Conservation (phyloP, 2,888 invertebrate genomes). For the Nomada ruficornis region DNA sequence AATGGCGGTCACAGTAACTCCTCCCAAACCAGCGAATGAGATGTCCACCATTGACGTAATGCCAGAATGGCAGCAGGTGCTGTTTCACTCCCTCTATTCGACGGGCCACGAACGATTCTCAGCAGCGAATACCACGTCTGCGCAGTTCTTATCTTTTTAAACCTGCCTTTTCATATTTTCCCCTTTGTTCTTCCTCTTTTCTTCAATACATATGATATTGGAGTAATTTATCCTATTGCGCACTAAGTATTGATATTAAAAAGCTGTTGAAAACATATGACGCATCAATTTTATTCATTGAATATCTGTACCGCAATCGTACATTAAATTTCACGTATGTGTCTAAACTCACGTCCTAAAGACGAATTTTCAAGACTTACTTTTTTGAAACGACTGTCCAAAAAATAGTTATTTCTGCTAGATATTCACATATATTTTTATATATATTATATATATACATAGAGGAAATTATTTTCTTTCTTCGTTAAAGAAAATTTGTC, state of each 20-base stretch:
- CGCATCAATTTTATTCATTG: not conserved
- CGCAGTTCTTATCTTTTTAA: slow-evolving; percentile 40
- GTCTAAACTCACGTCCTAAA: slow-evolving; percentile 35
- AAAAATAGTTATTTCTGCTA: not conserved
- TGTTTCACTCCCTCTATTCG: slow-evolving; percentile 67
- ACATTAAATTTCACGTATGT: not conserved
- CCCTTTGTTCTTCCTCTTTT: not conserved
- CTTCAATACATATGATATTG: not conserved
- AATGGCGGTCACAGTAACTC: slow-evolving; percentile 82
- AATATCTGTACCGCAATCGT: not conserved
- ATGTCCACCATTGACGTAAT: slow-evolving; percentile 81
- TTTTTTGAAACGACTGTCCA: not conserved
- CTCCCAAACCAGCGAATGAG: slow-evolving; percentile 79
- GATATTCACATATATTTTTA: not conserved
- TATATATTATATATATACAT: not conserved
- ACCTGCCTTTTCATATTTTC: not conserved
- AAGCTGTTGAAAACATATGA: not conserved
- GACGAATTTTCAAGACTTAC: slow-evolving; percentile 9
- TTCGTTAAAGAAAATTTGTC: not conserved
- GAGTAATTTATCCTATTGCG: not conserved
- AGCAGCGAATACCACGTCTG: slow-evolving; percentile 47
- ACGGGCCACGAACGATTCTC: slow-evolving; percentile 53
- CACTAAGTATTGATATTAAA: not conserved
- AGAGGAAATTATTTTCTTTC: not conserved
- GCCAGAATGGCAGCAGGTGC: slow-evolving; percentile 79